Conservation (phyloP, 2,797 vertebrate species). For the Eospalax fontanierii region DNA sequence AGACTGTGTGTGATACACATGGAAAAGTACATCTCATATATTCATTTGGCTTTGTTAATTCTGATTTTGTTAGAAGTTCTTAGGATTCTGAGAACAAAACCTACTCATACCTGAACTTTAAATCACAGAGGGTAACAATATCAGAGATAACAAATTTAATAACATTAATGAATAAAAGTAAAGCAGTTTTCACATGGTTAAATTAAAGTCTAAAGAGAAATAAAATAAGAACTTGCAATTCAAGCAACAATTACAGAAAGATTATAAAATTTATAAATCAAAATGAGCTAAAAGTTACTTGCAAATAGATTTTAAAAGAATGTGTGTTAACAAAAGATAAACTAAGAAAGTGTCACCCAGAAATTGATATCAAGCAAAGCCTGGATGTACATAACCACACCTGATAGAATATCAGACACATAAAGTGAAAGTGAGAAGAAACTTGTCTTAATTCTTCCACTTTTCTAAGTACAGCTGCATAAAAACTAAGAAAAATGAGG, state of each 20-base stretch:
- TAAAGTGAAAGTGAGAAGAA: constrained; percentile 58
- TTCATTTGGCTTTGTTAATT: constrained; percentile 45
- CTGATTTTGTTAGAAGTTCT: constrained; percentile 69
- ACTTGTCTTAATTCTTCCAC: background rate
- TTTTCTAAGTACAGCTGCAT: background rate
- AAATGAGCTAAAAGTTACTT: constrained; percentile 26
- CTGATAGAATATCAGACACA: background rate
- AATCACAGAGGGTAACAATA: constrained; percentile 60
- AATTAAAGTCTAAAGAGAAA: background rate
- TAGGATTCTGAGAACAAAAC: constrained; percentile 71
- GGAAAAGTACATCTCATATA: background rate
- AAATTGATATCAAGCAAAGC: accelerated
- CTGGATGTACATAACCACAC: background rate
- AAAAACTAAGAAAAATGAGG: constrained; percentile 41
- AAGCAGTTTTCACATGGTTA: constrained; percentile 40
- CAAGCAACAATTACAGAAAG: background rate
- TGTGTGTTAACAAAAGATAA: constrained; percentile 22
- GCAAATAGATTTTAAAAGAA: constrained; percentile 45
- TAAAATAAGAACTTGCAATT: constrained; percentile 24
- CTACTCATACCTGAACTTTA: constrained; percentile 61
- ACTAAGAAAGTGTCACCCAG: background rate
- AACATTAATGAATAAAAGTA: constrained; percentile 45
- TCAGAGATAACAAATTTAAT: constrained; percentile 72
- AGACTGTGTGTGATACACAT: background rate
- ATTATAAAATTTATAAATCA: background rate